Base-by-base conservation (phyloP, 2,888 invertebrate species). In the Agriopis aurantiaria region DNA sequence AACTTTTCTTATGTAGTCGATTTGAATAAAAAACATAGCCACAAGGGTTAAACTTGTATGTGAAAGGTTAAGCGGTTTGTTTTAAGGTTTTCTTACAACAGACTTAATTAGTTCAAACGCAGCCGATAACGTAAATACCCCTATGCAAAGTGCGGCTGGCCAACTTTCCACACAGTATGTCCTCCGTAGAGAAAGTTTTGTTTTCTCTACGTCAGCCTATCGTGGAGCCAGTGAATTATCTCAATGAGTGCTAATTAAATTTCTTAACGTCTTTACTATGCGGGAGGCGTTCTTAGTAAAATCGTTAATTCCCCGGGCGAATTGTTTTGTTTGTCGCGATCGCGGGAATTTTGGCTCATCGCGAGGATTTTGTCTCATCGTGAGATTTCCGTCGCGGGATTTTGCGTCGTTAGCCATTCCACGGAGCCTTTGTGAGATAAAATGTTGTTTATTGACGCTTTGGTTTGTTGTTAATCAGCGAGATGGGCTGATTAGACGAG, bases 231-330 rank as follows among this genome's bases (percentile, higher is more conserved):
- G 87, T 88, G 86, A 91, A 90, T 91, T 90, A 91, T 89, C 88
- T 88, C 88, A 87, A 88, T 89, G 88, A 90, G 84, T 83, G 84
- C 87, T 91, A 90, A 91, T 91, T 91, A 89, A 90, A 90, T 91
- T 90, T 89, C 88, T 90, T 90, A 84, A 83, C 87, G 84, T 85
- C 85, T 88, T 88, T 85, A 84, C 86, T 83, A 87, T 85, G 88
- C 88, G 82, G 81, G 85, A 83, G 77, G 81, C 84, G 80, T 80
- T 79, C 78, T 76, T 77, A 75, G 78, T 77, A 74, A 83, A 84
- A 84, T 84, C 84, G 82, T 84, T 85, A 86, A 87, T 87, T 87
- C 83, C 67, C 78, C 80, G 80, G 85, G 84, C 82, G 85, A 87
- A 86, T 87, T 81, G 85, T 84, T 84, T 84, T 86, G 84, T 88